Base-by-base conservation (phyloP, 2,113 vertebrate species). In the Onychorhynchus coronatus region DNA sequence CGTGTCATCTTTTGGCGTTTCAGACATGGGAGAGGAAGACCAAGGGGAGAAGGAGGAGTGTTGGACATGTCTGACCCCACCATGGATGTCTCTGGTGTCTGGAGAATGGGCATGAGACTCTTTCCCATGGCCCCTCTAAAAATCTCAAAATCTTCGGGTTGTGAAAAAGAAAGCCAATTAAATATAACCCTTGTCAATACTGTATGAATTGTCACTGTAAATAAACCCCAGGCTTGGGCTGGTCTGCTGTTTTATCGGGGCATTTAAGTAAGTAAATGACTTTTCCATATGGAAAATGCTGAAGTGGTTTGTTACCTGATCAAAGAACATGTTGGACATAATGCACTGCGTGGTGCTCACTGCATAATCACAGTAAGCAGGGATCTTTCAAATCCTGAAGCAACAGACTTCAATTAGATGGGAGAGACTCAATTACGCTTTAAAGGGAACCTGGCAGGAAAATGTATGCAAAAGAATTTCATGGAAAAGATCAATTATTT, bases 21-120 rank as follows among this genome's bases (percentile, higher is more conserved):
- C 17, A 66, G 67, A 42, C 17, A 37, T 2, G 23, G 23, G 30
- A 47, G 24, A 74, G 18, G 44, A 56, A 44, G 41, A 58, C 6
- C 0, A 1, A 12, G 5, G 5, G 16, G 3, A 9, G 6, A 24
- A 12, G 44, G 14, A 75, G 33, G 31, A 16, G 8, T 50, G 42
- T 10, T 61, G 72, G 58, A 61, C 0, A 4, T 31, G 46, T n/a
- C 5, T 62, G 30, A 83, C 8, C 27, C 27, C 86, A 66, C 27
- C 9, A 9, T 8, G 37, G 27, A 46, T 20, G 30, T 56, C 61
- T 44, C 31, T 70, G 0, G 0, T 20, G 21, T 35, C 16, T 58
- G 53, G 27, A 13, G 3, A 20, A 14, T 3, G 1, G 20, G 55
- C 0, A 0, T 7, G 33, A 84, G 59, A n/a, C 22, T 19, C 33